Percentiles rank a stretch among this genome's conserved stretches.
These are phyloP conservation scores for Lepidurus packardi DNA, from an alignment of 1,140 invertebrate genomes.

Conservation along the genomic window DNA sequence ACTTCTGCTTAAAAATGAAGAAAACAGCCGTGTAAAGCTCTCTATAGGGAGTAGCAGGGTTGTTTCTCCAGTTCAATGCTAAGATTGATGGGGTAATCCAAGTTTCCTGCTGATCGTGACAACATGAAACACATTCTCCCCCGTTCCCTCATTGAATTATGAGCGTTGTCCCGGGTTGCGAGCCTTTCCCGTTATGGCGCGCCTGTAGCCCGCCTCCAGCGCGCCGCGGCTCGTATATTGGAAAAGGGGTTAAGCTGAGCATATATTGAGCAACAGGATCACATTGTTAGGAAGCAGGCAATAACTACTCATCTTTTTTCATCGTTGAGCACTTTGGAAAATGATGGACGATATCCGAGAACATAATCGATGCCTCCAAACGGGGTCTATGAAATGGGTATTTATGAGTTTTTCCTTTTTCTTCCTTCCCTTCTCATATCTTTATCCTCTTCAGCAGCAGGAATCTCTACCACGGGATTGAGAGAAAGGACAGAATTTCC, in stretches of 20 bases:
- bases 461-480: no score
- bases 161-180: not conserved
- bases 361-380: not conserved
- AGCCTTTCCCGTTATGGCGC: not conserved
- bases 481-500: not conserved
- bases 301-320: slow-evolving; percentile 22
- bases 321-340: not conserved
- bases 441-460: no score
- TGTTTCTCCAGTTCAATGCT: not conserved
- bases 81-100: not conserved
- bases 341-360: slow-evolving; percentile 4
- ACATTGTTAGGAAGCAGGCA: not conserved
- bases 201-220: not conserved
- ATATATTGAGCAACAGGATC: slow-evolving; percentile 22
- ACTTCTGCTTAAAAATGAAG: no score
- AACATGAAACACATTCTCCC: not conserved
- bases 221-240: not conserved
- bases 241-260: slow-evolving; percentile 14
- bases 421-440: no score
- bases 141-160: not conserved
- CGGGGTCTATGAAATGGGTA: not conserved
- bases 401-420: not conserved
- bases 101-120: not conserved
- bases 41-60: not conserved
- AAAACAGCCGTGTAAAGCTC: no score